phyloP scores from a whole-genome alignment of 2,113 vertebrate species.

The Nymphicus hollandicus region DNA sequence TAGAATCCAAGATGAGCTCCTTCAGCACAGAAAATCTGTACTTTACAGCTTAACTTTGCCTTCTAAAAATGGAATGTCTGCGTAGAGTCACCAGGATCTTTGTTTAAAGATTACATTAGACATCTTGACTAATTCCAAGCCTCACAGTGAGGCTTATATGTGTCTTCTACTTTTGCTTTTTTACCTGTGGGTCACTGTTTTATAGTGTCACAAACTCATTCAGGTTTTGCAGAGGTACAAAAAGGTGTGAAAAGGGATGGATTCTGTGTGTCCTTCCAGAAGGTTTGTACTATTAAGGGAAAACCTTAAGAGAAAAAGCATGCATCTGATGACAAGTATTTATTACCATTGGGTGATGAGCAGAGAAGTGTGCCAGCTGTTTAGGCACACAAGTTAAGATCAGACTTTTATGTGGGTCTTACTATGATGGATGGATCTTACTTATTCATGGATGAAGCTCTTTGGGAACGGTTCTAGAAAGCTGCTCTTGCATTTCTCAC shows the following conservation, averaged over 20 bases:
- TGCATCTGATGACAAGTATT: not conserved
- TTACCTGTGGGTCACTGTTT: not conserved
- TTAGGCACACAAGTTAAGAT: not conserved
- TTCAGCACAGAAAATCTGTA: not conserved
- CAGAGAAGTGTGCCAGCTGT: not conserved
- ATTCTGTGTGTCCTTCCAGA: not conserved
- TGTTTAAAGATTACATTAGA: not conserved
- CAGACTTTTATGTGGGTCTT: not conserved
- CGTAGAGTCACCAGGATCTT: not conserved
- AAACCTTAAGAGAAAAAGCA: not conserved
- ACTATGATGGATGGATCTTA: not conserved
- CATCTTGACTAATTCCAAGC: not conserved
- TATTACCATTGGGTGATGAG: rapidly evolving
- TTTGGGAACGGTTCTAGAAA: not conserved
- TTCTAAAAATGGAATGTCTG: not conserved
- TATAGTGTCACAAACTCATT: not conserved
- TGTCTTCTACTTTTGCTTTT: not conserved
- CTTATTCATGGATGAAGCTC: not conserved
- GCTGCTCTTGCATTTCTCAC: not conserved
- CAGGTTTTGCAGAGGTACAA: not conserved
- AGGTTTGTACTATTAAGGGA: not conserved
- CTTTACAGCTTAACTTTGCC: not conserved
- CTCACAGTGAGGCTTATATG: rapidly evolving
- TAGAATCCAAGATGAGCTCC: not conserved
- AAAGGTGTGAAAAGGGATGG: not conserved